These are phyloP conservation scores for Drosophila asahinai DNA, from an alignment of 1,140 invertebrate species.

Conservation along the genomic window DNA sequence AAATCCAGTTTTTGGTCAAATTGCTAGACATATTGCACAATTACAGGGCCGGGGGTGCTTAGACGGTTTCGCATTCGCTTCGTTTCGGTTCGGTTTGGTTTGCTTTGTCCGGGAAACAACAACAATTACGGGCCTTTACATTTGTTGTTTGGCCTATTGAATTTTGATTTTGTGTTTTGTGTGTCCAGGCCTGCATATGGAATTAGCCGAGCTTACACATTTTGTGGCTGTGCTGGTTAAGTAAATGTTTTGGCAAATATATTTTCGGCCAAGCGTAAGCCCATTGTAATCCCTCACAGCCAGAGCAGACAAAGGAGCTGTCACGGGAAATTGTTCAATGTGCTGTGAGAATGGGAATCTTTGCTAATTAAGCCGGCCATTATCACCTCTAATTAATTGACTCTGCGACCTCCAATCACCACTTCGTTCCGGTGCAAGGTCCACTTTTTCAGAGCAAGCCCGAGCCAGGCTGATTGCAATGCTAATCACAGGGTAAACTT, in stretches of 20 bases:
- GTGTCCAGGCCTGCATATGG: slow-evolving; percentile 13
- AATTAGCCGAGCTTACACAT: slow-evolving; percentile 29
- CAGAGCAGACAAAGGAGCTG: too few species aligned
- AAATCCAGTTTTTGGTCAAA: slow-evolving; percentile 43
- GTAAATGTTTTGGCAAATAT: slow-evolving; percentile 23
- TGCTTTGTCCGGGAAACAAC: slow-evolving; percentile 19
- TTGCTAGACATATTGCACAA: slow-evolving; percentile 47
- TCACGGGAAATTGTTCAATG: neutral
- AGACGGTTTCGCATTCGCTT: slow-evolving; percentile 20
- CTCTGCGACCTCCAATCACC: neutral
- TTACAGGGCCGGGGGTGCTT: slow-evolving; percentile 27
- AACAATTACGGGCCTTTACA: slow-evolving; percentile 27
- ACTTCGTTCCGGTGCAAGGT: neutral
- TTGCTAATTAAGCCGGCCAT: slow-evolving; percentile 19
- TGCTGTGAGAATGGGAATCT: neutral
- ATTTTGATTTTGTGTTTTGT: slow-evolving; percentile 40
- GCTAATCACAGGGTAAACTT: slow-evolving; percentile 54
- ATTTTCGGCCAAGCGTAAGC: slow-evolving; percentile 10
- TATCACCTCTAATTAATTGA: slow-evolving; percentile 41
- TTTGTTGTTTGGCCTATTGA: slow-evolving; percentile 35
- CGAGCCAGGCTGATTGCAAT: slow-evolving; percentile 15
- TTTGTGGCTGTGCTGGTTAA: slow-evolving; percentile 31
- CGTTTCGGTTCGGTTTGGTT: slow-evolving; percentile 20
- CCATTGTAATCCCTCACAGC: neutral
- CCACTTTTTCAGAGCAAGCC: neutral